Base-by-base conservation (phyloP, 2,888 invertebrate species). In the Ophion ellenae region DNA sequence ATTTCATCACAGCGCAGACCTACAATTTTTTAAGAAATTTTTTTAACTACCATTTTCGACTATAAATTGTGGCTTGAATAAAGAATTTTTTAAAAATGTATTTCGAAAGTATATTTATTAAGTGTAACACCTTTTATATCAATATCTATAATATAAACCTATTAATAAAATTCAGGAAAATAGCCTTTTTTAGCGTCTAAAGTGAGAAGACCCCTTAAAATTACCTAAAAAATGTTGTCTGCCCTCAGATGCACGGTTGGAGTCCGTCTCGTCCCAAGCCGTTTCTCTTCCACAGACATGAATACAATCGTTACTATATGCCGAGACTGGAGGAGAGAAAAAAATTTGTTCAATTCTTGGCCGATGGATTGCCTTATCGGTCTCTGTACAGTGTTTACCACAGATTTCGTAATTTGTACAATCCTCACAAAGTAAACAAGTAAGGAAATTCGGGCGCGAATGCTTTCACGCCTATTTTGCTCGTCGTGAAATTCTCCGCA, bases 261-360 rank as follows among this genome's bases (percentile, higher is more conserved):
- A 17, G 90, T 45, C 0, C 2, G 9, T 40, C 45, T 1, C 87
- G 88, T 11, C 76, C 87, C 2, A 70, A 86, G 17, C 92, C 92
- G 32, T 94, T 94, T 84, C 70, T 92, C 32, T 83, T 87, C 10
- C 84, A 92, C 81, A 89, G 89, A 69, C 87, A 86, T 66, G 81
- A 4, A 32, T 32, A 81, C 7, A 86, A 73, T 24, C 69, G 69
- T n/a, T 85, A 78, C 28, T 87, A 90, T 45, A 88, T 91, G 9
- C 81, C 88, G 20, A 88, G 79, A 53, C 74, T 83, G 36, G 67
- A 10, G 1, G 88, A 93, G 57, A 89, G 93, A 81, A 88, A 83
- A 20, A 92, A 88, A 70, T 94, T 94, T 87, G 91, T 92, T 11
- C 93, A 92, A 73, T 93, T 92, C 87, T 84, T 94, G 84, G 93